phyloP scores from a whole-genome alignment of 2,113 vertebrate genomes.

The Falco punctatus region DNA sequence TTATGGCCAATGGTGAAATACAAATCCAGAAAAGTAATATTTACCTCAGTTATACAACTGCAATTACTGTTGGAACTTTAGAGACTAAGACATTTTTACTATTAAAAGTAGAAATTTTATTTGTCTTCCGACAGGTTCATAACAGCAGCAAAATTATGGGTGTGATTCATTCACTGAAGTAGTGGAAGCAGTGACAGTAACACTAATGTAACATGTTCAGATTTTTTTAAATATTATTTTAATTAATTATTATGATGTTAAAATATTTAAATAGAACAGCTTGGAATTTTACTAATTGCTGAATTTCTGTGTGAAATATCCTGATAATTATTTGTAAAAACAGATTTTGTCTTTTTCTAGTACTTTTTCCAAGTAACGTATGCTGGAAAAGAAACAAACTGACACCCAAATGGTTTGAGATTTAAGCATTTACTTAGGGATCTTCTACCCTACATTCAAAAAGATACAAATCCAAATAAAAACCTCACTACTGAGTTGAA shows the following conservation, averaged over 20 bases:
- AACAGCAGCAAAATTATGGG: neutral
- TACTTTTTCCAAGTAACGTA: neutral
- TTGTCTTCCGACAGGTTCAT: neutral
- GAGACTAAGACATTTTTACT: neutral
- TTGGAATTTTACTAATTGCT: neutral
- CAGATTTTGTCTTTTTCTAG: neutral
- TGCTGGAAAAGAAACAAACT: neutral
- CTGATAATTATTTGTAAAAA: neutral
- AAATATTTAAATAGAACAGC: neutral
- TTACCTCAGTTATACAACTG: neutral
- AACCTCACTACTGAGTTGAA: accelerated
- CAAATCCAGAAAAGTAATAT: neutral
- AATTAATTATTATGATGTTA: neutral
- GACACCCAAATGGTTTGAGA: neutral
- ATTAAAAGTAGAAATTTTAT: neutral
- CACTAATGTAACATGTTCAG: neutral
- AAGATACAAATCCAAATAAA: neutral
- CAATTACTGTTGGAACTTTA: neutral
- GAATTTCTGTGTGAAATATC: neutral
- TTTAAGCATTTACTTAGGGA: neutral
- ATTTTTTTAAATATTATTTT: neutral
- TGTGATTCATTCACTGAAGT: neutral
- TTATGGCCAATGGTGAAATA: neutral
- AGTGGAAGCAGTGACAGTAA: neutral
- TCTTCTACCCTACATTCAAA: neutral